These are phyloP conservation scores for Bucorvus abyssinicus DNA, from an alignment of 2,797 vertebrate species.

Conservation along the genomic window DNA sequence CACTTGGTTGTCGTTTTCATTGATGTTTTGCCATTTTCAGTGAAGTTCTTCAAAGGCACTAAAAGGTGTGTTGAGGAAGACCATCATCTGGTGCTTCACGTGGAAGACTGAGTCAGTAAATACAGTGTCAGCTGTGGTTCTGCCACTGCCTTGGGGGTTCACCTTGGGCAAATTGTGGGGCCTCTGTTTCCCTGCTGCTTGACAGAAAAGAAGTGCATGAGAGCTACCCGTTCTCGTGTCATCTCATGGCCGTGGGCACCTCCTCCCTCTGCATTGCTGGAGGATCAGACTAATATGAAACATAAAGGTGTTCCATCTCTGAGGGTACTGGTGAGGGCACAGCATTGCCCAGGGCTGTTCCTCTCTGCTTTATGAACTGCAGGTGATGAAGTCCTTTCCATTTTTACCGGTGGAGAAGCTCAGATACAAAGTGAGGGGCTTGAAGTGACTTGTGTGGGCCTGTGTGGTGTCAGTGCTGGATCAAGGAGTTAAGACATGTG, in stretches of 20 bases:
- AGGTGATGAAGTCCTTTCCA: background rate
- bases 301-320: background rate
- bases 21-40: background rate
- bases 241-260: fast-evolving
- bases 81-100: background rate
- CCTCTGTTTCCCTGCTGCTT: background rate
- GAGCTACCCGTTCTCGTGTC: background rate
- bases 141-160: background rate
- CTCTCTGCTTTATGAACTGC: background rate
- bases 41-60: background rate
- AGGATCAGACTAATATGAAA: background rate
- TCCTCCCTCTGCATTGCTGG: background rate
- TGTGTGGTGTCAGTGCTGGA: background rate
- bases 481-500: background rate
- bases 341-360: background rate
- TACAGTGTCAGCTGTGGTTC: background rate
- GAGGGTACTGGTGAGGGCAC: background rate
- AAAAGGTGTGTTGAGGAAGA: background rate
- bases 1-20: fast-evolving
- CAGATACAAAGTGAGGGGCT: background rate
- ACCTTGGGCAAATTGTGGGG: background rate
- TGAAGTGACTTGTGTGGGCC: background rate
- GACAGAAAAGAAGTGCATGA: fast-evolving
- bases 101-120: background rate
- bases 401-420: background rate